Percentiles rank a stretch among this genome's conserved stretches.
phyloP scores from a whole-genome alignment of 53 echinoderm and acorn worm genomes.

The Hippasteria phrygiana region DNA sequence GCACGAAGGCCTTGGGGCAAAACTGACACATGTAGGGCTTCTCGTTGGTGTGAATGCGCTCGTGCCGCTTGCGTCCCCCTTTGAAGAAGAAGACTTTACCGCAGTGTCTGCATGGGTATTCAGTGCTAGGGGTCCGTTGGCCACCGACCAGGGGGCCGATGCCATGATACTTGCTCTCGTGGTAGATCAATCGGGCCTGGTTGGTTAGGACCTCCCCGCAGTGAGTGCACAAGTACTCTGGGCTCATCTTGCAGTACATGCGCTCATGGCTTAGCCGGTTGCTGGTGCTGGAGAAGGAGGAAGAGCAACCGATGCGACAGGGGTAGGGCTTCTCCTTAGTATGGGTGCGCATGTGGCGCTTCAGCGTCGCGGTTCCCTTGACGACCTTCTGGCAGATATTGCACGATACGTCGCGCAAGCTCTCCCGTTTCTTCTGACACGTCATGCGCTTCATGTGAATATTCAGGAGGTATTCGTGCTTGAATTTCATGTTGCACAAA shows the following conservation, averaged over 20 bases:
- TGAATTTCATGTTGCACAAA: conserved; percentile 47
- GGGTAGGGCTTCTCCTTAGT: conserved; percentile 64
- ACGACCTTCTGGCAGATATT: conserved; percentile 40
- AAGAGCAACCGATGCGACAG: conserved; percentile 42
- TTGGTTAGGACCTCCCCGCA: conserved; percentile 55
- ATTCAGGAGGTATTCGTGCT: conserved; percentile 60
- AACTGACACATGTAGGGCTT: conserved; percentile 64
- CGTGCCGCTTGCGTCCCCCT: conserved; percentile 56
- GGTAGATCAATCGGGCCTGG: conserved; percentile 53
- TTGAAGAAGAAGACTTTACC: conserved; percentile 62
- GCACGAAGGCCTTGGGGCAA: conserved; percentile 64
- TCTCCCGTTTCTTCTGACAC: conserved; percentile 59
- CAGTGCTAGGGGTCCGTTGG: conserved; percentile 38
- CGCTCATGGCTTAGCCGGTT: conserved; percentile 63
- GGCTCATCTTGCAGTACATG: conserved; percentile 57
- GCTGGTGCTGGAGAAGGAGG: conserved; percentile 60
- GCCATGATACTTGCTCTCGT: conserved; percentile 58
- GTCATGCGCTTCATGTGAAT: conserved; percentile 52
- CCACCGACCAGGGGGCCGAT: conserved; percentile 44
- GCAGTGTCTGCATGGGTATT: conserved; percentile 52
- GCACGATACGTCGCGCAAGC: conserved; percentile 44
- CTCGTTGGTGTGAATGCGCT: conserved; percentile 54
- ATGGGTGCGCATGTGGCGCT: conserved; percentile 64
- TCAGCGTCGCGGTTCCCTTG: conserved; percentile 61
- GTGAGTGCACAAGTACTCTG: conserved; percentile 40